These are phyloP conservation scores for Umimayanthus chanpuru DNA, from an alignment of 92 coral and sea anemone species.

Conservation along the genomic window DNA sequence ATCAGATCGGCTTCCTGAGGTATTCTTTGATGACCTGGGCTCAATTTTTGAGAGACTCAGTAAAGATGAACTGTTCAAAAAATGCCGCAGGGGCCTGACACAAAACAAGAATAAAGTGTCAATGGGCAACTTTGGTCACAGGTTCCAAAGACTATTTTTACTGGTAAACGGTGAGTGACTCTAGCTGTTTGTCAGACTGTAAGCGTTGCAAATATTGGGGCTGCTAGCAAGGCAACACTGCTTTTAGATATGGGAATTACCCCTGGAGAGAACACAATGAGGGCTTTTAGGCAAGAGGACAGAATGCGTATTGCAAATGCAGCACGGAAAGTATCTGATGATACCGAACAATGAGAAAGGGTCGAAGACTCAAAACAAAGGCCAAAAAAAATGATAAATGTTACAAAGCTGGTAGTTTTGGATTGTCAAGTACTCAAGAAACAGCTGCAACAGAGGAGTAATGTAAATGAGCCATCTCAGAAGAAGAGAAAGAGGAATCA, in stretches of 20 bases:
- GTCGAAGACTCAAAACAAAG: background rate
- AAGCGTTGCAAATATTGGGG: conserved; percentile 60
- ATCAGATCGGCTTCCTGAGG: no score
- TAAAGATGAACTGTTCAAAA: conserved; percentile 36
- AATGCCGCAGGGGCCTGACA: conserved; percentile 59
- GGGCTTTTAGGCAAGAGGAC: conserved; percentile 27
- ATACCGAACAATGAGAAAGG: no score
- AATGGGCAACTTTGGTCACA: conserved; percentile 68
- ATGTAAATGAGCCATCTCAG: background rate
- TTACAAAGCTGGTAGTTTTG: conserved; percentile 3
- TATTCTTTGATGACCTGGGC: conserved; percentile 40
- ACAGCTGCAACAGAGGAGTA: background rate
- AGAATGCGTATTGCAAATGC: no score
- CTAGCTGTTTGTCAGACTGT: conserved; percentile 59
- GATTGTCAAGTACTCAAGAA: conserved; percentile 11
- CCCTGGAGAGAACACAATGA: conserved; percentile 15
- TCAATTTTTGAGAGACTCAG: conserved; percentile 42
- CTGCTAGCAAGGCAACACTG: conserved; percentile 56
- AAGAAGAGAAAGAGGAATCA: conserved; percentile 6
- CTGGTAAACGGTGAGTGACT: conserved; percentile 53
- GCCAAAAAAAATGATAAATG: background rate
- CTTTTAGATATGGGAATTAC: background rate
- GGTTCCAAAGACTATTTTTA: conserved; percentile 57
- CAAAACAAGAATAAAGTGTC: conserved; percentile 65
- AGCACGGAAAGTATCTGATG: no score